phyloP scores from a whole-genome alignment of 2,113 vertebrate species.

The Oostethus manadensis region DNA sequence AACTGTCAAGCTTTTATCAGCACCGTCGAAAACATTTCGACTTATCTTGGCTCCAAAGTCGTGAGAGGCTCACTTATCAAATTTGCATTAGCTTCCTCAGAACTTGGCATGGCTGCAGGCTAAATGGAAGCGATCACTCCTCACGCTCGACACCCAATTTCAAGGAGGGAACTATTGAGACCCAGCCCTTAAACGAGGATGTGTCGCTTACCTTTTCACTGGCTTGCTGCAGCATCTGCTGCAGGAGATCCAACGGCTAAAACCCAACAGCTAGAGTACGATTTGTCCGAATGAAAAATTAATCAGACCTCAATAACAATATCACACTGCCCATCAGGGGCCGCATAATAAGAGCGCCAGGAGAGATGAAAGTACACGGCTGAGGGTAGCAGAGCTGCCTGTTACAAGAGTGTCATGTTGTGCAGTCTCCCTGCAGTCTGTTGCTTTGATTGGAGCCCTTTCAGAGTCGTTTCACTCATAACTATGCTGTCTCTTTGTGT shows the following conservation, averaged over 20 bases:
- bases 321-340: conserved; percentile 17
- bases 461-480: conserved; percentile 8
- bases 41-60: neutral
- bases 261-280: conserved; percentile 8
- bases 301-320: conserved; percentile 25
- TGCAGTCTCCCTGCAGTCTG: conserved; percentile 29
- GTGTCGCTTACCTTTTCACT: neutral
- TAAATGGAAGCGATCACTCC: neutral
- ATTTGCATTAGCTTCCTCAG: conserved; percentile 1
- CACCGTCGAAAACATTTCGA: neutral
- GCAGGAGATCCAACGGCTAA: neutral
- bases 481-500: conserved; percentile 1
- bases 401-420: neutral
- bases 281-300: conserved; percentile 20
- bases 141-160: neutral
- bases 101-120: neutral
- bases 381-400: conserved; percentile 16
- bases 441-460: conserved; percentile 21
- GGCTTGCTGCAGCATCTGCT: neutral
- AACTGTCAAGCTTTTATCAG: neutral
- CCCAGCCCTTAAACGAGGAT: too few species aligned
- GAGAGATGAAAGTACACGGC: conserved; percentile 21
- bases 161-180: neutral
- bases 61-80: neutral
- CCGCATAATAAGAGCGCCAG: conserved; percentile 14